Percentiles rank a stretch among this genome's conserved stretches.
phyloP scores from a whole-genome alignment of 2,888 invertebrate species.

The Drosophila emarginata region DNA sequence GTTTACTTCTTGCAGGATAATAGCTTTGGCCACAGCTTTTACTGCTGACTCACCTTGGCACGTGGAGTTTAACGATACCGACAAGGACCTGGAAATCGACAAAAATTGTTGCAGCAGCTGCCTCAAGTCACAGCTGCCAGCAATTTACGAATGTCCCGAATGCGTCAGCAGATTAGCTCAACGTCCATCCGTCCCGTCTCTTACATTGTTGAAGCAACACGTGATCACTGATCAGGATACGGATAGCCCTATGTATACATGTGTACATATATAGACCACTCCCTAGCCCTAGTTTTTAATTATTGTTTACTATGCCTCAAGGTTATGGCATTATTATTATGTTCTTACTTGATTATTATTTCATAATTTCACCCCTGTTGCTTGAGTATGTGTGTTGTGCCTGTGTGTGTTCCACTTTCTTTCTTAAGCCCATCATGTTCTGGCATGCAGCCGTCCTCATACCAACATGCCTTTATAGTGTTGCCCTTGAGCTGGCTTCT shows the following conservation, averaged over 20 bases:
- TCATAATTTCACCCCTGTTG: conserved; percentile 59
- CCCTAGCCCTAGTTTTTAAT: conserved; percentile 48
- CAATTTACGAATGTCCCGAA: conserved; percentile 27
- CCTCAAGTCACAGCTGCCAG: conserved; percentile 58
- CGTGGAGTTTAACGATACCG: conserved; percentile 53
- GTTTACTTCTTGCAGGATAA: conserved; percentile 57
- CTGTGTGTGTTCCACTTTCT: conserved; percentile 49
- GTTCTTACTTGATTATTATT: conserved; percentile 67
- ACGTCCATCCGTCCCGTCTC: neutral
- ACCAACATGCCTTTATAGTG: conserved; percentile 21
- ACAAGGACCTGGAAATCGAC: conserved; percentile 12
- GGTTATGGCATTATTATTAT: conserved; percentile 69
- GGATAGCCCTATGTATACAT: conserved; percentile 24
- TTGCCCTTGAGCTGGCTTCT: conserved; percentile 60
- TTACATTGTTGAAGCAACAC: conserved; percentile 57
- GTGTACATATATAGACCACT: neutral
- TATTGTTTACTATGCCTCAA: conserved; percentile 73
- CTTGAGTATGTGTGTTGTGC: conserved; percentile 11
- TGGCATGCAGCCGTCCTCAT: conserved; percentile 54
- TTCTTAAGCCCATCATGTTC: conserved; percentile 44
- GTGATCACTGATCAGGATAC: conserved; percentile 45
- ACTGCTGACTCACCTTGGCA: conserved; percentile 69
- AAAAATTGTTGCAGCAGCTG: conserved; percentile 49
- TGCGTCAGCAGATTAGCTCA: conserved; percentile 40
- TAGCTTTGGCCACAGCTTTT: conserved; percentile 46